Evolutionary conservation across 23 tunicate genomes (phyloP).

Genomic region (Phallusia fumigata): DNA sequence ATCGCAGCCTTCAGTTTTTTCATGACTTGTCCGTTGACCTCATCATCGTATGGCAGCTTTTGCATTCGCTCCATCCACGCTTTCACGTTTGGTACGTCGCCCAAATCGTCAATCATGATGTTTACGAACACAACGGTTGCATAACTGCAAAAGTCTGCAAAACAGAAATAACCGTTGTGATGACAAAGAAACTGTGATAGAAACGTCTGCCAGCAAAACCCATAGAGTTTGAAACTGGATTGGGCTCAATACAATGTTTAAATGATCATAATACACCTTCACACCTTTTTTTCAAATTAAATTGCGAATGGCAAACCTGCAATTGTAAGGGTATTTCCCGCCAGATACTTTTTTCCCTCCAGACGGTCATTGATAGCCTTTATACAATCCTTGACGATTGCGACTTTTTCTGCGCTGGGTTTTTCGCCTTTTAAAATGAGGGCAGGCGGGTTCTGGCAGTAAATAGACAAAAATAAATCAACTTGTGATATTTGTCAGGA

Average conservation of each 20-base stretch:
- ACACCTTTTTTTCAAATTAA: no score
- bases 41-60: constrained; percentile 18
- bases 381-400: background rate
- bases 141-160: background rate
- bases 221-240: no score
- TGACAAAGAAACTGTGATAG: no score
- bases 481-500: no score
- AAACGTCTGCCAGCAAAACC: no score
- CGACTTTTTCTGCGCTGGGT: constrained; percentile 1
- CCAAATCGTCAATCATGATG: background rate
- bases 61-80: constrained; percentile 12
- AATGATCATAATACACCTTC: no score
- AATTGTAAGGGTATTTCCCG: constrained; percentile 27
- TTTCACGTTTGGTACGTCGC: background rate
- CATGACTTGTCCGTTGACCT: constrained; percentile 11
- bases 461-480: no score
- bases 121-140: background rate
- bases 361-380: constrained; percentile 4
- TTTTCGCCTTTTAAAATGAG: constrained; percentile 11
- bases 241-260: no score
- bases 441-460: constrained; percentile 15
- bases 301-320: no score
- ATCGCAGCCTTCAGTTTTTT: background rate
- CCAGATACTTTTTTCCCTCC: constrained; percentile 1
- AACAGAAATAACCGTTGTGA: no score